Conservation (phyloP, 35 echinoderm and acorn worm species). For the Holothuria glaberrima region DNA sequence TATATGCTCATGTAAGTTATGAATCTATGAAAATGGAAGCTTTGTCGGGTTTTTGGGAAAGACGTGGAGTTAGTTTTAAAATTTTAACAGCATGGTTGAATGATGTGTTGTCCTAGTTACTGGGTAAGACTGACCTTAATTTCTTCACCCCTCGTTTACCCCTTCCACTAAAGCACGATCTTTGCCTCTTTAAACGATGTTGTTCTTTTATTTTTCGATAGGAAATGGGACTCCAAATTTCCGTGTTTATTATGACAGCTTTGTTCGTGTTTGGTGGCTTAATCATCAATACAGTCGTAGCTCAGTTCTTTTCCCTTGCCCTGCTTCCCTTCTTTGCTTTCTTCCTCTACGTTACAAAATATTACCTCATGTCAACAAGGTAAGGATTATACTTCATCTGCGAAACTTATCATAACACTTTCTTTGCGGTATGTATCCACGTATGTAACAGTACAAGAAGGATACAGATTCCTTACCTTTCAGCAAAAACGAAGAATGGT, state of each 20-base stretch:
- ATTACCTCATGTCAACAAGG: slow-evolving; percentile 80
- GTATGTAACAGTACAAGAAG: neutral
- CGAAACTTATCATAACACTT: neutral
- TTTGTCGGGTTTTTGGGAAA: no score
- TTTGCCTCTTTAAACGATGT: no score
- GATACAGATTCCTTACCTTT: neutral
- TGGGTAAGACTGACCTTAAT: neutral
- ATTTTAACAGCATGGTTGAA: neutral
- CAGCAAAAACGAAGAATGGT: no score
- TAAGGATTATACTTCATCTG: neutral
- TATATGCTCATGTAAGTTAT: no score
- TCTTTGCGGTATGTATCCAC: neutral
- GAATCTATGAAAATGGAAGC: no score
- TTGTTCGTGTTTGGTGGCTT: slow-evolving; percentile 40
- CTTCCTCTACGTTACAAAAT: slow-evolving; percentile 59
- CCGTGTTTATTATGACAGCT: neutral
- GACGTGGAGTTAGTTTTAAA: no score
- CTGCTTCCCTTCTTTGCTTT: slow-evolving; percentile 65
- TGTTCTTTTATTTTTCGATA: neutral
- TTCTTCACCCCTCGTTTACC: no score
- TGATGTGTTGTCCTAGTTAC: neutral
- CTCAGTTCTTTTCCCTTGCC: slow-evolving; percentile 61
- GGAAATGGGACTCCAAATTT: neutral
- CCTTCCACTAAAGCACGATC: no score
- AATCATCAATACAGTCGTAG: slow-evolving; percentile 70